Base-by-base conservation (phyloP, 2,113 vertebrate species). In the Hymenochirus boettgeri region DNA sequence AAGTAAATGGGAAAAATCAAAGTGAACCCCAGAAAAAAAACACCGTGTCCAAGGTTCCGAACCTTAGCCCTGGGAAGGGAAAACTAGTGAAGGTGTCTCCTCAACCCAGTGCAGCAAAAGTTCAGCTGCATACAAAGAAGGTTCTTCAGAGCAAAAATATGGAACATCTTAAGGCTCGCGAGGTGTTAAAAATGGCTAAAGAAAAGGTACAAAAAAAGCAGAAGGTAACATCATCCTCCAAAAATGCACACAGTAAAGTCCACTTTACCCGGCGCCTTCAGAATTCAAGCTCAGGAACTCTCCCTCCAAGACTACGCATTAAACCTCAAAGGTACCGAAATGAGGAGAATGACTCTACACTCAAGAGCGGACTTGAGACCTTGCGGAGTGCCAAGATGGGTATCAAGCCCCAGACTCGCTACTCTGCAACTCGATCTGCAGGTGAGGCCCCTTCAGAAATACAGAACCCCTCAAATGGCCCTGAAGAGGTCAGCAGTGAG, bases 261-360 rank as follows among this genome's bases (percentile, higher is more conserved):
- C 95, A 97, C 80, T 93, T 93, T 81, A 96, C 95, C 0, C 89
- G 94, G 19, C 92, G 93, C 15, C 88, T 96, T 35, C 95, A 96
- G 83, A 95, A 90, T 72, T 88, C 90, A 72, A 88, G 88, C 78
- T 85, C 83, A 85, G 87, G 83, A 76, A 90, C 93, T 10, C 93
- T 97, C 4, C 95, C 96, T 6, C 91, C 92, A 33, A 83, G 96
- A 76, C 91, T 97, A 77, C 94, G 95, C 17, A 89, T 99, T 65
- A 99, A 98, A 84, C 96, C 96, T 18, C 96, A 99, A 81, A 89
- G 96, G 83, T 99, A 98, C 62, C 90, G 96, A 75, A 97, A 97
- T 13, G 96, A 99, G 72, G 94, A 97, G 51, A 90, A 92, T 65
- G 88, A 91, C 81, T 91, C 91, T 73, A 92, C 90, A 69, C 81